Evolutionary conservation across 2,888 invertebrate genomes (phyloP), one percentile per base, ranked within the genome.

Genomic region (Cerceris rybyensis): DNA sequence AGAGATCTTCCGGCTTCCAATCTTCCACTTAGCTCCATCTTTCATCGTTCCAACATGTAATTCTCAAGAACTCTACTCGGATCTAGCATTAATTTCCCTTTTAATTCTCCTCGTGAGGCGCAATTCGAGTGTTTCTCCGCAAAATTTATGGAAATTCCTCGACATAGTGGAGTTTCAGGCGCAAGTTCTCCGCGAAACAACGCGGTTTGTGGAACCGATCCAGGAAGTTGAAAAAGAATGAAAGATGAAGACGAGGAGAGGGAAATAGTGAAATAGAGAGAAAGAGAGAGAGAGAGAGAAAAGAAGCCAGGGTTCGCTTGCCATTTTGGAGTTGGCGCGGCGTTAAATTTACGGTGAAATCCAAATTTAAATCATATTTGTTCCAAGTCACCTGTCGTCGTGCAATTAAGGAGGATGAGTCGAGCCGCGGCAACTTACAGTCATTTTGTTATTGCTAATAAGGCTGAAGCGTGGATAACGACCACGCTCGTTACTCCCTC

Each of bases 281-380:
- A 4, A 4, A 28, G 4, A 28, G 28, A 28, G 28, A 28, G 1
- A 42, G 42, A 16, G n/a, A 13, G 13, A 39, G 14, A 39, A 50
- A 46, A 55, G 60, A 75, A 59, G 14, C 57, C 6, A n/a, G 13
- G 43, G 39, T 42, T 17, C 52, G 42, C 46, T 73, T 58, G 74
- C 66, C 68, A 50, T 68, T 82, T 78, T 70, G 81, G 61, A 41
- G 67, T 43, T 69, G 72, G 78, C 78, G 68, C 58, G 42, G 28
- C 46, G 43, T 52, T 64, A 67, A 63, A 68, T 68, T 80, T 72
- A 70, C 67, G 68, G 63, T 54, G 71, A 68, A 72, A 68, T 70
- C 80, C 82, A 77, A 82, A 80, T 75, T 82, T 82, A 78, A 77
- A 70, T 80, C 64, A 80, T 83, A 82, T 66, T 77, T 71, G 74